Percentiles rank a stretch among this genome's conserved stretches.
phyloP scores from a whole-genome alignment of 1,140 invertebrate genomes.

The Drosophila guanche region DNA sequence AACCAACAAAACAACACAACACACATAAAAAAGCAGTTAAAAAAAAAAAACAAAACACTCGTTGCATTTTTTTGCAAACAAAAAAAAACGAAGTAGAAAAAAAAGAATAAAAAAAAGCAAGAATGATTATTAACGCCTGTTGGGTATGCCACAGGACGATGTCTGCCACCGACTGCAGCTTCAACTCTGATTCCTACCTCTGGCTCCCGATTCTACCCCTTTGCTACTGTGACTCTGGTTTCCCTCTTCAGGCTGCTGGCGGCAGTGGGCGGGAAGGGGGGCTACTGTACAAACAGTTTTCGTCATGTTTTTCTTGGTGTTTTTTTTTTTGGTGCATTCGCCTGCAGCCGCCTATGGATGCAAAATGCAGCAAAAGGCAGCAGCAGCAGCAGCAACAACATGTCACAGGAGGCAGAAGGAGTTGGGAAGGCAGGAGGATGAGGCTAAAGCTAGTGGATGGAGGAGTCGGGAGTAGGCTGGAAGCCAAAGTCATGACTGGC shows the following conservation, averaged over 20 bases:
- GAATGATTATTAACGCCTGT: slow-evolving; percentile 79
- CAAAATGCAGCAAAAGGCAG: slow-evolving; percentile 57
- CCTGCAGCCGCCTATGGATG: slow-evolving; percentile 72
- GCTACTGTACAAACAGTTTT: slow-evolving; percentile 75
- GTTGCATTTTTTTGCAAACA: slow-evolving; percentile 38
- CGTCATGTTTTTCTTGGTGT: slow-evolving; percentile 60
- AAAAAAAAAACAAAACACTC: slow-evolving; percentile 46
- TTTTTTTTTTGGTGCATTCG: slow-evolving; percentile 69
- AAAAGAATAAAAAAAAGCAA: slow-evolving; percentile 53
- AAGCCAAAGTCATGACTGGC: slow-evolving; percentile 52
- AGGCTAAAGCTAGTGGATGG: slow-evolving; percentile 11
- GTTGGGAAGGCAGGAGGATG: slow-evolving; percentile 8
- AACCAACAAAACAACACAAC: slow-evolving; percentile 47
- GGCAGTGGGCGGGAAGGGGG: slow-evolving; percentile 9
- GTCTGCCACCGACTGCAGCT: slow-evolving; percentile 40
- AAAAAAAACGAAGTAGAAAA: slow-evolving; percentile 20
- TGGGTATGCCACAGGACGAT: slow-evolving; percentile 79
- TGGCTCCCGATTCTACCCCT: background rate
- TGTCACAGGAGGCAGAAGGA: slow-evolving; percentile 45
- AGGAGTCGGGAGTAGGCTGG: slow-evolving; percentile 8
- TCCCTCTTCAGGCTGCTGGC: slow-evolving; percentile 2
- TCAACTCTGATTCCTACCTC: too few relatives aligned
- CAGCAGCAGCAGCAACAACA: slow-evolving; percentile 31
- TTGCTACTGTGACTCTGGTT: slow-evolving; percentile 14
- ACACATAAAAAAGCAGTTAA: slow-evolving; percentile 19